Conservation (phyloP, 2,888 invertebrate genomes). For the Drosophila prolongata region DNA sequence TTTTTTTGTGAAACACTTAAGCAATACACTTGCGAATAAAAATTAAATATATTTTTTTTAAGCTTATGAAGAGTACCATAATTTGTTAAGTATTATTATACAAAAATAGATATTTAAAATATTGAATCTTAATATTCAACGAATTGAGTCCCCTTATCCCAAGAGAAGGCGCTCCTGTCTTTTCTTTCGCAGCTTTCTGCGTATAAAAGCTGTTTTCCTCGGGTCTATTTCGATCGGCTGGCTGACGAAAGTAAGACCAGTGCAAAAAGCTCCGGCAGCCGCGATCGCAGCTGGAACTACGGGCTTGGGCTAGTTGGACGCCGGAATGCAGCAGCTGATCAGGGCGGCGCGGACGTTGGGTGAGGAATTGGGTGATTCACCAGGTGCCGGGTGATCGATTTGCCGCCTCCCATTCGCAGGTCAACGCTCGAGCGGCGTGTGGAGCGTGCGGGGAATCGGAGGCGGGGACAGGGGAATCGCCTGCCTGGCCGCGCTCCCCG, state of each 20-base stretch:
- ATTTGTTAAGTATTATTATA: no score
- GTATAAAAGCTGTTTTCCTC: constrained; percentile 52
- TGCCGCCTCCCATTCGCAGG: constrained; percentile 32
- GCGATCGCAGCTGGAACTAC: constrained; percentile 11
- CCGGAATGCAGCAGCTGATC: constrained; percentile 55
- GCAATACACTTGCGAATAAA: no score
- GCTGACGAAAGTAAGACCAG: constrained; percentile 4
- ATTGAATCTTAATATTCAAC: neutral
- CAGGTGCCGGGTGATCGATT: neutral
- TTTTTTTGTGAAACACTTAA: no score
- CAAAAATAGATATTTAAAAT: neutral
- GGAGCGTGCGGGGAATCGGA: neutral
- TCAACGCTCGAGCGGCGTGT: constrained; percentile 50
- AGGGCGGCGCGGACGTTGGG: constrained; percentile 50
- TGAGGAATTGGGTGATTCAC: constrained; percentile 26
- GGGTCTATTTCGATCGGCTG: constrained; percentile 7
- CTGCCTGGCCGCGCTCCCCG: constrained; percentile 89
- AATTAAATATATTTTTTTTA: no score
- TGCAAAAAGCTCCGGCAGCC: constrained; percentile 6
- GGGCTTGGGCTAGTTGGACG: constrained; percentile 18
- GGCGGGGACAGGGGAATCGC: constrained; percentile 86
- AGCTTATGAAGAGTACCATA: no score
- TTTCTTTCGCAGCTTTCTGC: constrained; percentile 11
- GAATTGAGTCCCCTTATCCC: neutral
- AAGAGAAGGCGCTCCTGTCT: constrained; percentile 27